Conservation (phyloP, 2,113 vertebrate species). For the Antechinus flavipes region DNA sequence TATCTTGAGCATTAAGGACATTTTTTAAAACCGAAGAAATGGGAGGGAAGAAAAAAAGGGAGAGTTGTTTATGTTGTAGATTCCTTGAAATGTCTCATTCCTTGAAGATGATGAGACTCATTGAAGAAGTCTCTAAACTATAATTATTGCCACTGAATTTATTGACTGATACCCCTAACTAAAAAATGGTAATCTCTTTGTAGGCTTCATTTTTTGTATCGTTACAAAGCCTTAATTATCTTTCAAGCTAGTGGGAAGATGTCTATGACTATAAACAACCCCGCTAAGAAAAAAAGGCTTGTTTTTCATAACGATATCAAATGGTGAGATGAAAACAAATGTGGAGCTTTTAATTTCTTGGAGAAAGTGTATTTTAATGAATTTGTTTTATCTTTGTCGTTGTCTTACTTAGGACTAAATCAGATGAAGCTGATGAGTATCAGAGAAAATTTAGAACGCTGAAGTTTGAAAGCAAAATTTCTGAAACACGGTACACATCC, state of each 20-base stretch:
- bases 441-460: slow-evolving; percentile 85
- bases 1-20: neutral
- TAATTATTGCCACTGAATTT: slow-evolving; percentile 2
- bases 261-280: slow-evolving; percentile 50
- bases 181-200: slow-evolving; percentile 40
- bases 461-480: slow-evolving; percentile 83
- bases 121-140: slow-evolving; percentile 21
- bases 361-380: slow-evolving; percentile 41
- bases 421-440: slow-evolving; percentile 84
- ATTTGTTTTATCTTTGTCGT: slow-evolving; percentile 33
- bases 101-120: slow-evolving; percentile 29
- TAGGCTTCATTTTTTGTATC: slow-evolving; percentile 38
- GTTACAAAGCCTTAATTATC: slow-evolving; percentile 25
- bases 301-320: slow-evolving; percentile 25
- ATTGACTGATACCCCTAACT: neutral
- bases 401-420: slow-evolving; percentile 87
- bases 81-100: slow-evolving; percentile 17
- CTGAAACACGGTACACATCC: slow-evolving; percentile 86
- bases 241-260: slow-evolving; percentile 37
- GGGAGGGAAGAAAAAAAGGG: neutral
- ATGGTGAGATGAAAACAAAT: slow-evolving; percentile 32
- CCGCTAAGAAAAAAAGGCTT: slow-evolving; percentile 18
- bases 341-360: slow-evolving; percentile 16
- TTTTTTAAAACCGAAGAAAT: neutral
- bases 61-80: slow-evolving; percentile 4